Base-by-base conservation (phyloP, 2,113 vertebrate species). In the Aythya baeri region DNA sequence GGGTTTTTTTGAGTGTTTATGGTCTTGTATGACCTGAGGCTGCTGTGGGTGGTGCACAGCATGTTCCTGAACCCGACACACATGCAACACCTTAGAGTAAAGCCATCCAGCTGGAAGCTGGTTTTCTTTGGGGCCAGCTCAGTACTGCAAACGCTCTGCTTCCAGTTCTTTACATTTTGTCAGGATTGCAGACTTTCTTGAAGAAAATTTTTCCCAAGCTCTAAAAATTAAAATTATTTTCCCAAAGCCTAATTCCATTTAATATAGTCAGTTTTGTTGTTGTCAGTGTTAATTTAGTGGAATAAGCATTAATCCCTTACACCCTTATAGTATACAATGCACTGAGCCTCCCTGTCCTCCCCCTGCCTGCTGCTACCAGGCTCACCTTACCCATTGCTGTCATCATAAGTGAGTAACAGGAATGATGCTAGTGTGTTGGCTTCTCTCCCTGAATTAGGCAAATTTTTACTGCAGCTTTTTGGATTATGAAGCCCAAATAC, bases 391-490 rank as follows among this genome's bases (percentile, higher is more conserved):
- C 32, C 49, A 6, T 5, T 54, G 34, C 77, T 14, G 6, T 15
- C 61, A 22, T 21, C 31, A 7, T 10, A 59, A 70, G 55, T 72
- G 49, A 20, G 34, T 41, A 74, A 4, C 61, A 25, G 89, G 4
- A 36, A 63, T 18, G 12, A 44, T 13, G 43, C 34, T n/a, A 11
- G 44, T 13, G 25, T 86, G 83, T 49, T 84, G 80, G 31, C 80
- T 91, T 72, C 93, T 89, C 57, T 50, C 74, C 89, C 65, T 32
- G 27, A 62, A 73, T 58, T 82, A 83, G 73, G 54, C 38, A 27
- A 72, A 82, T 93, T 97, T 90, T 88, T 54, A 86, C 73, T 89
- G 83, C 83, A 88, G 88, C n/a, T 93, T 83, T 92, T 89, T 75
- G 76, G 78, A 29, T 86, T 88, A 43, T 84, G 43, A 82, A 95